Evolutionary conservation across 2,113 vertebrate species (phyloP).

Genomic region (Cephalopterus ornatus): DNA sequence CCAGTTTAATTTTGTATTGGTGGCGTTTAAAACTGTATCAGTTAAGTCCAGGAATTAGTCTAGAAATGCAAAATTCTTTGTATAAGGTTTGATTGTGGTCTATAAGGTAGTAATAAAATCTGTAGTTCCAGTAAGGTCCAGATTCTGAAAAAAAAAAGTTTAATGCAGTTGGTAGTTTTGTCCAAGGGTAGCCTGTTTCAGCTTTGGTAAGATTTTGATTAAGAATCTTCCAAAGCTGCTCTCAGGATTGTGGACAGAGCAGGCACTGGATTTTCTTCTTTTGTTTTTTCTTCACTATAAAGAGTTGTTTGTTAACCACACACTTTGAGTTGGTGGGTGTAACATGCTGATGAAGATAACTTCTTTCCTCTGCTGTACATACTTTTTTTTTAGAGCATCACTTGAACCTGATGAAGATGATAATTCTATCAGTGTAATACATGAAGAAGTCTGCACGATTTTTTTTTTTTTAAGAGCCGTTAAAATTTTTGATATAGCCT

Average conservation of each 20-base stretch:
- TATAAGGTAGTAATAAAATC: neutral
- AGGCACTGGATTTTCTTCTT: neutral
- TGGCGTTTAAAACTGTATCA: neutral
- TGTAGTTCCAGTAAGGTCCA: neutral
- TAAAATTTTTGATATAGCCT: neutral
- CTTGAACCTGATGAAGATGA: slow-evolving; percentile 19
- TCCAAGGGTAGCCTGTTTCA: neutral
- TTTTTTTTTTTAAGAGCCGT: neutral
- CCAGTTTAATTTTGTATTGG: neutral
- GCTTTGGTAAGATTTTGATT: neutral
- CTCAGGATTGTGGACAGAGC: neutral
- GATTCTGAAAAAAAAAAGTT: neutral
- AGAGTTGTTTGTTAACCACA: slow-evolving; percentile 63
- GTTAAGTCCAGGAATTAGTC: neutral
- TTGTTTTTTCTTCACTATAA: neutral
- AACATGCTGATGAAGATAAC: slow-evolving; percentile 61
- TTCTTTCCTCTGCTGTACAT: slow-evolving; percentile 64
- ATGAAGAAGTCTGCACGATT: neutral
- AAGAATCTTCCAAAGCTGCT: neutral
- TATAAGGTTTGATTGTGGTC: neutral
- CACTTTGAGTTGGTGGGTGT: slow-evolving; percentile 20
- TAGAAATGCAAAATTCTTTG: neutral
- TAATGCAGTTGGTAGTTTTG: neutral
- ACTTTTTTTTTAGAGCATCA: slow-evolving; percentile 4
- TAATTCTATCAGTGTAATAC: neutral